These are phyloP conservation scores for Orchesella cincta DNA, from an alignment of 1,140 invertebrate genomes.

Conservation along the genomic window DNA sequence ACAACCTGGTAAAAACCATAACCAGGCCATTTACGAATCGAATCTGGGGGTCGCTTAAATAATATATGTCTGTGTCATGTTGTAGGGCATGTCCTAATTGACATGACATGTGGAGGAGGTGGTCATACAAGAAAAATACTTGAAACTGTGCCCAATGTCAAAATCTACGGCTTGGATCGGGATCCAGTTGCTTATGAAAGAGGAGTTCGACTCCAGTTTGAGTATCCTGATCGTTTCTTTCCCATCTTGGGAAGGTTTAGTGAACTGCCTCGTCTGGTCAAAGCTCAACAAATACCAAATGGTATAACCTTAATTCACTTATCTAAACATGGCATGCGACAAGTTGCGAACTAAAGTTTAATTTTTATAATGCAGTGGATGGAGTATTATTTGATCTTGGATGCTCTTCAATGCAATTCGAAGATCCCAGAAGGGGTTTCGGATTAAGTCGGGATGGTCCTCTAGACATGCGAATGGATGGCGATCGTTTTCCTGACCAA, in stretches of 20 bases:
- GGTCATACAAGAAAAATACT: constrained; percentile 76
- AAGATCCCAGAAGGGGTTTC: constrained; percentile 79
- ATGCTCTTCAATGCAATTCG: constrained; percentile 95
- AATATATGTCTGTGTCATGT: not conserved
- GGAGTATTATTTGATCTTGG: constrained; percentile 90
- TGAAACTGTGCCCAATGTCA: constrained; percentile 60
- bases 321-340: not conserved
- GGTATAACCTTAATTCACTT: constrained; percentile 56
- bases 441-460: constrained; percentile 78
- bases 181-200: constrained; percentile 76
- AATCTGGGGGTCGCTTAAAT: not conserved
- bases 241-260: constrained; percentile 85
- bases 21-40: not conserved
- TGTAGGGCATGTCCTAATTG: constrained; percentile 62
- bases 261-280: constrained; percentile 73
- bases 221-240: constrained; percentile 70
- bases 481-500: constrained; percentile 66
- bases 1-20: constrained; percentile 58
- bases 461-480: constrained; percentile 96
- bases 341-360: not conserved
- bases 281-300: constrained; percentile 61
- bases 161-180: constrained; percentile 80
- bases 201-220: constrained; percentile 65
- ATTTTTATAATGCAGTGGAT: constrained; percentile 63
- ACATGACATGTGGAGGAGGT: constrained; percentile 93